Base-by-base conservation (phyloP, 2,888 invertebrate species). In the Glomeris marginata region DNA sequence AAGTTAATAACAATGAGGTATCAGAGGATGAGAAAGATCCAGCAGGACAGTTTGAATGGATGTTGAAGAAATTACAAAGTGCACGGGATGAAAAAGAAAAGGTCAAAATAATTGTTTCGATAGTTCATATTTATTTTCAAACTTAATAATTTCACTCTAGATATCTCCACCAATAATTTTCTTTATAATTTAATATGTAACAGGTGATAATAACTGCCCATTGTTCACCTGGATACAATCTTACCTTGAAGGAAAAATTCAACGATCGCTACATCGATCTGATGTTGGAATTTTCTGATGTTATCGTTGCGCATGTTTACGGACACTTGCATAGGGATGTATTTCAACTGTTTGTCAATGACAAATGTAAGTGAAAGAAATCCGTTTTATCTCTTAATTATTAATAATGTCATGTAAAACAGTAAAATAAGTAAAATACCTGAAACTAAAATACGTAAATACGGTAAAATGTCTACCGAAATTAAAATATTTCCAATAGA, bases 271-370 rank as follows among this genome's bases (percentile, higher is more conserved):
- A 86, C 64, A 68, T 90, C 51, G 74, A 78, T 52, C 70, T 80
- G 54, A 77, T 90, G n/a, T 74, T 81, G 15, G 77, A 77, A 54
- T 80, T 81, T 64, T 77, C 84, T 34, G 75, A 78, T 61, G 81
- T 86, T 60, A 90, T 91, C 59, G 80, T 82, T 28, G 87, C 87
- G 20, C 90, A 91, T 69, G 87, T 91, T 72, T 91, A 87, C 63
- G 91, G 90, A 4, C 90, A 91, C 64, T 75, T 86, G 56, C 91
- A 91, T 68, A 86, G 87, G 45, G 91, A 91, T 65, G 84, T 86
- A 0, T 91, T 91, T 68, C 74, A 90, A 40, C 68, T 45, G n/a
- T 36, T 45, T 45, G 37, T 50, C 8, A 22, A 49, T 35, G n/a
- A 45, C 21, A 36, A 41, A 43, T 51, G 52, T 54, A 43, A 49